These are phyloP conservation scores for Ceriagrion tenellum DNA, from an alignment of 2,888 invertebrate genomes.

Conservation along the genomic window DNA sequence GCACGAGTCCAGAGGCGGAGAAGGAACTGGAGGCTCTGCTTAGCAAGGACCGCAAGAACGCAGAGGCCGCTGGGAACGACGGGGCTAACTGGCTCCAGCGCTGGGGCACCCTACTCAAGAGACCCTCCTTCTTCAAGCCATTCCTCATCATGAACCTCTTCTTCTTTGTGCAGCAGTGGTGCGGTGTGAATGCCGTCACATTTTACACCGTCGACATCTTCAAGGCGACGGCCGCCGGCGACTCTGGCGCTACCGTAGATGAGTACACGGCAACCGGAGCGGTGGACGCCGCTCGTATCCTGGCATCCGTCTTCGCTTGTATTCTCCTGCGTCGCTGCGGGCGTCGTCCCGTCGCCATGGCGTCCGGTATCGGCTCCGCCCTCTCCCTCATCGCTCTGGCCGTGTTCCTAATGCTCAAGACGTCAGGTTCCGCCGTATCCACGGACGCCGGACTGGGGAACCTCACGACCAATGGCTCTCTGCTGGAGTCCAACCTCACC, in stretches of 20 bases:
- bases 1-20: constrained; percentile 79
- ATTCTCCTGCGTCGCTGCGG: constrained; percentile 82
- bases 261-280: constrained; percentile 84
- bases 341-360: constrained; percentile 83
- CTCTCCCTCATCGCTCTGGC: constrained; percentile 82
- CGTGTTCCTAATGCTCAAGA: constrained; percentile 78
- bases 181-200: constrained; percentile 86
- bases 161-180: constrained; percentile 85
- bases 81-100: constrained; percentile 63
- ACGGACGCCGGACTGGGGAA: neutral
- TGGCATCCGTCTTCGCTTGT: constrained; percentile 83
- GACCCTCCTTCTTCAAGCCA: constrained; percentile 79
- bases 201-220: constrained; percentile 82
- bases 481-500: neutral
- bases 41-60: constrained; percentile 73
- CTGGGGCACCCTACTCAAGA: constrained; percentile 69
- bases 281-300: constrained; percentile 83
- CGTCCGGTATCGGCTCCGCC: constrained; percentile 83
- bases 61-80: constrained; percentile 73
- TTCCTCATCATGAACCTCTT: constrained; percentile 83
- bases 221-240: constrained; percentile 78
- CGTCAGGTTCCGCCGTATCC: constrained; percentile 75
- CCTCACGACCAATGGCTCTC: neutral
- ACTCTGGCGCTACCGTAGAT: constrained; percentile 77
- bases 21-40: constrained; percentile 79